Evolutionary conservation across 2,888 invertebrate genomes (phyloP).

Genomic region (Muschampia plurimacula): DNA sequence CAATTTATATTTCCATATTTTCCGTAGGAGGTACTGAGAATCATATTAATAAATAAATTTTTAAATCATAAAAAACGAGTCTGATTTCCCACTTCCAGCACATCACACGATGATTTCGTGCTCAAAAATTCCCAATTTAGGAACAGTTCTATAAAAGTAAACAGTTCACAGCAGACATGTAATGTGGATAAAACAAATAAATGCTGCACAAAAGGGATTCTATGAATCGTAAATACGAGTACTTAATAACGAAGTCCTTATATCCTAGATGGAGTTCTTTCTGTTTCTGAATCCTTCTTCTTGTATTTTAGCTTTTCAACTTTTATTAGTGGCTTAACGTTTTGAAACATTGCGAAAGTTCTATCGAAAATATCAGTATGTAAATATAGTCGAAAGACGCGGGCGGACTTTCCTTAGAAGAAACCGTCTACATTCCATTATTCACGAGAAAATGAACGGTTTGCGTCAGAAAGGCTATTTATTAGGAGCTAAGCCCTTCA

Average conservation of each 20-base stretch:
- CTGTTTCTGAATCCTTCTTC: neutral
- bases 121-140: no score
- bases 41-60: no score
- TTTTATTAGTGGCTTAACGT: neutral
- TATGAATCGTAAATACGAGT: no score
- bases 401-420: conserved; percentile 27
- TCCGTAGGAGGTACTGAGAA: no score
- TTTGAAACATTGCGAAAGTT: conserved; percentile 33
- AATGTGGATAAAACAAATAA: no score
- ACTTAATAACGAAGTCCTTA: neutral
- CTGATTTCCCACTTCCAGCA: no score
- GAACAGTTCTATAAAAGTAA: no score
- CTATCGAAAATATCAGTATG: conserved; percentile 16
- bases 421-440: conserved; percentile 34
- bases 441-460: conserved; percentile 39
- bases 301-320: conserved; percentile 2
- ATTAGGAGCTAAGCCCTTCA: conserved; percentile 42
- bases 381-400: conserved; percentile 25
- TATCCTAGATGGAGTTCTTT: neutral
- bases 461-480: conserved; percentile 36
- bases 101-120: no score
- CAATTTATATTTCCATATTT: no score
- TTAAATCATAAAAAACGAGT: no score
- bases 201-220: no score
- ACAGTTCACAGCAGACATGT: no score